phyloP scores from a whole-genome alignment of 1,140 invertebrate genomes.

The Aleiodes sp. region DNA sequence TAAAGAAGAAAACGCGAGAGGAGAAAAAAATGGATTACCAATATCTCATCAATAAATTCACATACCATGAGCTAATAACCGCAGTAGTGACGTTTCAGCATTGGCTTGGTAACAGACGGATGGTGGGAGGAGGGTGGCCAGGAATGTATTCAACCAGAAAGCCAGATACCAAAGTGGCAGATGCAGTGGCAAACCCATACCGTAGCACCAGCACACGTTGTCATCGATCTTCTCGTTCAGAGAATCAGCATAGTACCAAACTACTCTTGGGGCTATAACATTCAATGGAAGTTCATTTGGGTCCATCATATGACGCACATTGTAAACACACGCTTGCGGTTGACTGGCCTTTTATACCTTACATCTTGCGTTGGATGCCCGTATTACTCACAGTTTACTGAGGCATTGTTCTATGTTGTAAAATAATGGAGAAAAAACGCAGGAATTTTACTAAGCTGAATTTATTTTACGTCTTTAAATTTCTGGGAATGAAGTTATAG shows the following conservation, averaged over 20 bases:
- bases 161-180: constrained; percentile 46
- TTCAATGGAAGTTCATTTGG: constrained; percentile 15
- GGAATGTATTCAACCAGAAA: constrained; percentile 48
- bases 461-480: no score
- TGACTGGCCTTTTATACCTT: constrained; percentile 26
- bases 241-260: constrained; percentile 19
- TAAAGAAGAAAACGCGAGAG: no score
- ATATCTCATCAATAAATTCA: constrained; percentile 12
- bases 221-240: constrained; percentile 38
- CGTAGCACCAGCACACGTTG: constrained; percentile 25
- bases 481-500: no score
- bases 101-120: constrained; percentile 45
- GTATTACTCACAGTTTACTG: constrained; percentile 20
- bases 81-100: constrained; percentile 1
- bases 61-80: constrained; percentile 12
- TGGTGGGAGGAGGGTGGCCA: no score
- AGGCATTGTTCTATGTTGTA: neutral
- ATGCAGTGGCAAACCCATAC: constrained; percentile 32
- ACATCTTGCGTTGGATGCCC: constrained; percentile 39
- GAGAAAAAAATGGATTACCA: neutral
- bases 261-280: neutral
- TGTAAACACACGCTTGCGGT: neutral
- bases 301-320: constrained; percentile 5
- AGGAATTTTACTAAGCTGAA: no score
- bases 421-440: no score